Conservation (phyloP, 2,797 vertebrate species). For the Aselliscus stoliczkanus region DNA sequence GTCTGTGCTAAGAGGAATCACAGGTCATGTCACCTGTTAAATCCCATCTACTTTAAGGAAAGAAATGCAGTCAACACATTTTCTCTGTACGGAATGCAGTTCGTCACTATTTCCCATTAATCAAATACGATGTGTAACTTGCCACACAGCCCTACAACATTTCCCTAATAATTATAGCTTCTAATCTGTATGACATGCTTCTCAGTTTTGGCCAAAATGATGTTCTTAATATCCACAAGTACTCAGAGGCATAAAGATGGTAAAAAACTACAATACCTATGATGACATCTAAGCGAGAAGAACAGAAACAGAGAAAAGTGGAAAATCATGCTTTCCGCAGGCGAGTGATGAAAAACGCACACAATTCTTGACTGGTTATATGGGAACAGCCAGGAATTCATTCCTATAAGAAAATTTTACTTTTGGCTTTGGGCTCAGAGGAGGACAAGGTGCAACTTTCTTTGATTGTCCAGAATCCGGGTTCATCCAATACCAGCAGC, state of each 20-base stretch:
- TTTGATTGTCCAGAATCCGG: no score
- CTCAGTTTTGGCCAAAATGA: conserved; percentile 50
- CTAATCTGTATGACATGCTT: conserved; percentile 5
- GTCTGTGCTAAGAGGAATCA: not conserved
- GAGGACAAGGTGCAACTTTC: no score
- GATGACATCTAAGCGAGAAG: not conserved
- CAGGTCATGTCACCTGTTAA: not conserved
- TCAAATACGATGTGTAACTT: conserved; percentile 57
- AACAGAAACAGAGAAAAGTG: not conserved
- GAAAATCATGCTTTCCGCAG: not conserved
- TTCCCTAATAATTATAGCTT: conserved; percentile 58
- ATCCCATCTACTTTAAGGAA: conserved; percentile 5
- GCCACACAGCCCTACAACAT: conserved; percentile 15
- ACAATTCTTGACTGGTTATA: not conserved
- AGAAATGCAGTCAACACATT: not conserved
- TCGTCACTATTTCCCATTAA: conserved; percentile 60
- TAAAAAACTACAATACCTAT: not conserved
- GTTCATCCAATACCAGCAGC: no score
- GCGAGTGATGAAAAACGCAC: conserved; percentile 27
- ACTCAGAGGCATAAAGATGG: not conserved
- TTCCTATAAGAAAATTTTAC: not conserved
- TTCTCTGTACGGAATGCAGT: conserved; percentile 46
- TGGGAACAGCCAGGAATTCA: conserved; percentile 27
- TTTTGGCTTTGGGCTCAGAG: no score
- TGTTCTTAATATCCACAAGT: conserved; percentile 57